Evolutionary conservation across 2,113 vertebrate species (phyloP).

Genomic region (Rousettus leschenaultii): DNA sequence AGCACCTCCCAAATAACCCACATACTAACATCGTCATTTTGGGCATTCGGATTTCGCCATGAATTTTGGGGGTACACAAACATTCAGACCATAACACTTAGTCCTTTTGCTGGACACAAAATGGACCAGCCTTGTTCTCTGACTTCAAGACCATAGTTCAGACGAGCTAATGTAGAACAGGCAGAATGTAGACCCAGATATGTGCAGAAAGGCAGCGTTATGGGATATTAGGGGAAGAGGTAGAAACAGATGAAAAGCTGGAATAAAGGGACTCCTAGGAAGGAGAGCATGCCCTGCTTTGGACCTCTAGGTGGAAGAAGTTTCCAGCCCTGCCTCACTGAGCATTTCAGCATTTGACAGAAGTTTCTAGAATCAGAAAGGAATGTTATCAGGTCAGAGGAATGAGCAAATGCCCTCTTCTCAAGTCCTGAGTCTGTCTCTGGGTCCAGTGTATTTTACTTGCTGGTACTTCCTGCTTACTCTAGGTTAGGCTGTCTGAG

Average conservation of each 20-base stretch:
- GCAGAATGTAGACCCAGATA: not conserved
- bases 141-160: not conserved
- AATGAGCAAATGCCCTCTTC: not conserved
- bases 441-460: not conserved
- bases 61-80: not conserved
- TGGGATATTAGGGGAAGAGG: not conserved
- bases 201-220: not conserved
- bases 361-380: not conserved
- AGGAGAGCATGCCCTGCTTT: not conserved
- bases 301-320: not conserved
- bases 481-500: not conserved
- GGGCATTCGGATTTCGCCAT: not conserved
- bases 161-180: not conserved
- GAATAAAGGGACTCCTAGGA: not conserved
- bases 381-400: not conserved
- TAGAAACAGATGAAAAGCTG: not conserved
- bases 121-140: not conserved
- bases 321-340: not conserved
- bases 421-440: not conserved
- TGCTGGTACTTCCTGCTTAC: not conserved
- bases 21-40: not conserved
- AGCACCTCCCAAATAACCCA: not conserved
- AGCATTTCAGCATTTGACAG: not conserved
- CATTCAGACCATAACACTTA: not conserved
- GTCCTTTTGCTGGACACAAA: not conserved